These are phyloP conservation scores for Drosophila asahinai DNA, from an alignment of 1,140 invertebrate species.

Conservation along the genomic window DNA sequence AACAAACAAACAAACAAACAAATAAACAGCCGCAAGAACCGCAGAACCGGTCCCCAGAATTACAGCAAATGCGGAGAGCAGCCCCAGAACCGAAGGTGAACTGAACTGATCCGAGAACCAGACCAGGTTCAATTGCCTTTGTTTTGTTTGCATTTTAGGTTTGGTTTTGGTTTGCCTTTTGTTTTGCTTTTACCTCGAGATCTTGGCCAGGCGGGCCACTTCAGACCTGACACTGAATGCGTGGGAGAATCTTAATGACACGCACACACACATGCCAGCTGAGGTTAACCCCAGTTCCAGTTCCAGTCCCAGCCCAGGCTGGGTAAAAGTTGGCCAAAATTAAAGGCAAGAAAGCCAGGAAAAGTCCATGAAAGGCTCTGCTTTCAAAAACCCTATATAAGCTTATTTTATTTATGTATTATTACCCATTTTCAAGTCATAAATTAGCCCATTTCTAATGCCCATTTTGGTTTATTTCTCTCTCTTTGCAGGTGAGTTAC, in stretches of 20 bases:
- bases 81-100: conserved; percentile 16
- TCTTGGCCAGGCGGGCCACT: conserved; percentile 41
- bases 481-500: conserved; percentile 70
- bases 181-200: conserved; percentile 22
- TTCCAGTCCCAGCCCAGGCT: not conserved
- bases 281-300: conserved; percentile 9
- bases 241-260: conserved; percentile 75
- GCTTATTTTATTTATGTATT: too few species aligned
- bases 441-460: not conserved
- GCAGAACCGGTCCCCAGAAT: conserved; percentile 36
- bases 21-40: conserved; percentile 46
- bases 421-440: too few species aligned
- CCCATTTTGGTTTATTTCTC: not conserved
- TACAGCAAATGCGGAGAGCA: not conserved
- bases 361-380: not conserved
- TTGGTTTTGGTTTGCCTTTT: conserved; percentile 17
- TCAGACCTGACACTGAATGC: conserved; percentile 55
- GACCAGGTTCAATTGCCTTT: conserved; percentile 72
- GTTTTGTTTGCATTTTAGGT: conserved; percentile 41
- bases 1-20: not conserved
- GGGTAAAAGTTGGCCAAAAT: conserved; percentile 17
- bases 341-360: not conserved
- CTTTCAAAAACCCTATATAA: too few species aligned
- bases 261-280: conserved; percentile 13
- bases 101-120: conserved; percentile 60